These are phyloP conservation scores for Atherinosoma microstoma DNA, from an alignment of 2,797 vertebrate genomes.

Conservation along the genomic window DNA sequence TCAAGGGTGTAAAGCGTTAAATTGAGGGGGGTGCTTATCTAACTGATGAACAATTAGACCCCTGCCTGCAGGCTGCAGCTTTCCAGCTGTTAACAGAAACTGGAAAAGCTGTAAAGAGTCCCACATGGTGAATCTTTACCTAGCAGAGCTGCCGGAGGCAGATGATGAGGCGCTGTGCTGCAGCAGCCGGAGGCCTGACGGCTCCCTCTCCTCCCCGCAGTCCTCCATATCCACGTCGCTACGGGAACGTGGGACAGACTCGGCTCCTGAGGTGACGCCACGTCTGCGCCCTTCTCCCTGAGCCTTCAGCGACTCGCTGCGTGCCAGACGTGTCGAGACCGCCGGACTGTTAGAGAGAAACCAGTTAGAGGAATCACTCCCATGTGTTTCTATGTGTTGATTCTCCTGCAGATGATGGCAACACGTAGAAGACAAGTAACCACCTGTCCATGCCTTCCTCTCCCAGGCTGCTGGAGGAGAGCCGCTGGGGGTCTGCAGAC, in stretches of 20 bases:
- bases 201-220: slow-evolving; percentile 83
- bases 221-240: slow-evolving; percentile 97
- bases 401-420: not conserved
- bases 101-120: no score
- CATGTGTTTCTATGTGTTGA: rapidly evolving
- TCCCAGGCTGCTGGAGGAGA: slow-evolving; percentile 91
- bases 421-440: not conserved
- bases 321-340: slow-evolving; percentile 87
- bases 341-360: slow-evolving; percentile 74
- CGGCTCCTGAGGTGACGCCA: slow-evolving; percentile 76
- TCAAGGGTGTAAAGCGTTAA: not conserved
- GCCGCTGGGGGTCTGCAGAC: slow-evolving; percentile 75
- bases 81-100: not conserved
- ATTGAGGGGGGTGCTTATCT: not conserved
- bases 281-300: slow-evolving; percentile 91
- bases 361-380: not conserved
- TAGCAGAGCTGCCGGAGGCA: slow-evolving; percentile 90
- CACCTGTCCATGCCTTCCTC: slow-evolving; percentile 89
- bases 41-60: not conserved
- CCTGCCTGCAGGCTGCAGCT: not conserved
- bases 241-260: slow-evolving; percentile 91
- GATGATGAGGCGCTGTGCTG: slow-evolving; percentile 90
- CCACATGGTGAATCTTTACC: slow-evolving; percentile 65
- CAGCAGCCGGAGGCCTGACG: slow-evolving; percentile 85
- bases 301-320: slow-evolving; percentile 93